Evolutionary conservation across 2,888 invertebrate genomes (phyloP), one percentile per base, ranked within the genome.

Genomic region (Drosophila mettleri): DNA sequence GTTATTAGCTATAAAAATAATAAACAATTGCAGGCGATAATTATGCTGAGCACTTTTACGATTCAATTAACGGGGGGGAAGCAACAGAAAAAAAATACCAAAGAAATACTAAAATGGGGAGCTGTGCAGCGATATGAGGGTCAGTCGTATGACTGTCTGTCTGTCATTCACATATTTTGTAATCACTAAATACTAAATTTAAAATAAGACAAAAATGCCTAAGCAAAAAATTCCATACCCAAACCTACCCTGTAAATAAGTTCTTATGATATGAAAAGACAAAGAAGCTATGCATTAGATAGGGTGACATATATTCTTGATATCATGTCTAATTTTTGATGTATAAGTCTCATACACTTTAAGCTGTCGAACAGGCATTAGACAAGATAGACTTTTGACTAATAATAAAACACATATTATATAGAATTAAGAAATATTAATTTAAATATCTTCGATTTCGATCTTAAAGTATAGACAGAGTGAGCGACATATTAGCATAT

Each of bases 11-110:
- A 64, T 43, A 69, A 67, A 39, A 70, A 78, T 48, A 61, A 75
- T 52, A 74, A 74, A 63, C 55, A 60, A 51, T 43, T 54, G 57
- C 36, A 52, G 38, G 38, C 70, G 41, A 78, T 70, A 87, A 78
- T 82, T 80, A 78, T 78, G 82, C 65, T 75, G 62, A 69, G 68
- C 64, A 85, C 61, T 81, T 86, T 84, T 70, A 84, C 79, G 79
- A 79, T 69, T 69, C 67, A 71, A 86, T 83, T 77, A 86, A 60
- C 57, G 34, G 6, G 14, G 12, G 12, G 12, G 3, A 18, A 43
- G 8, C 20, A 6, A 24, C 7, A 8, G 8, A 48, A 61, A 54
- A 41, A 16, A 31, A 22, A n/a, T 24, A 9, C 36, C 16, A 45
- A 16, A 27, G 16, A 45, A 29, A 27, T 29, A 45, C n/a, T 27